Evolutionary conservation across 2,797 vertebrate species (phyloP).

Genomic region (Acipenser oxyrinchus): DNA sequence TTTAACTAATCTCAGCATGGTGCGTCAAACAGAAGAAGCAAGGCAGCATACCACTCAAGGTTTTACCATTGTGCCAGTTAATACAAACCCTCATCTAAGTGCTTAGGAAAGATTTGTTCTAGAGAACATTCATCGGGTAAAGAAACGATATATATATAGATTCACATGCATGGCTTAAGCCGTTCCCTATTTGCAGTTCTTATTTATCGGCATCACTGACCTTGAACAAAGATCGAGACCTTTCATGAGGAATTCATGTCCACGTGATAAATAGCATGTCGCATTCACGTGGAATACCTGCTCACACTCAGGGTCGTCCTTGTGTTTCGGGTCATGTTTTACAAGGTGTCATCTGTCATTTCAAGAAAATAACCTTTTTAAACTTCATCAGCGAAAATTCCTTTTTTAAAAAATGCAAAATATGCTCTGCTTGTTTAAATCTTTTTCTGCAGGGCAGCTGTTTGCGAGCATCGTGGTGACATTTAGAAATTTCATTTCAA

Average conservation of each 20-base stretch:
- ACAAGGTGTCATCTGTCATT: neutral
- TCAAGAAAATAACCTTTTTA: neutral
- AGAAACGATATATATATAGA: constrained; percentile 1
- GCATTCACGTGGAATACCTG: neutral
- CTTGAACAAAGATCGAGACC: constrained; percentile 29
- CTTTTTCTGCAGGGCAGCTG: too few species aligned
- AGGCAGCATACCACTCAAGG: constrained; percentile 34
- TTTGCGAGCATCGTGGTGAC: too few species aligned
- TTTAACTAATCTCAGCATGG: constrained; percentile 55
- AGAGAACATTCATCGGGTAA: constrained; percentile 26
- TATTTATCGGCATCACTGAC: constrained; percentile 22
- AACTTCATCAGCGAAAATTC: neutral
- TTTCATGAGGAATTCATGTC: constrained; percentile 22
- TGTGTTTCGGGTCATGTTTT: neutral
- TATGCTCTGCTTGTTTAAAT: neutral
- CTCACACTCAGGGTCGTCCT: neutral
- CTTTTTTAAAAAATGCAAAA: neutral
- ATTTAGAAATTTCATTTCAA: too few species aligned
- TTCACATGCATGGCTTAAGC: constrained; percentile 19
- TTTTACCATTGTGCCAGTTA: constrained; percentile 29
- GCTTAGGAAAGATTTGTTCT: constrained; percentile 18
- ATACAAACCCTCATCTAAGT: constrained; percentile 46
- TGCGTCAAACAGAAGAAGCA: constrained; percentile 46
- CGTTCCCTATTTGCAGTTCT: constrained; percentile 7
- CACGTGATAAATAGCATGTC: neutral